Percentiles rank a stretch among this genome's conserved stretches.
phyloP scores from a whole-genome alignment of 2,113 vertebrate species.

The Piprites chloris region DNA sequence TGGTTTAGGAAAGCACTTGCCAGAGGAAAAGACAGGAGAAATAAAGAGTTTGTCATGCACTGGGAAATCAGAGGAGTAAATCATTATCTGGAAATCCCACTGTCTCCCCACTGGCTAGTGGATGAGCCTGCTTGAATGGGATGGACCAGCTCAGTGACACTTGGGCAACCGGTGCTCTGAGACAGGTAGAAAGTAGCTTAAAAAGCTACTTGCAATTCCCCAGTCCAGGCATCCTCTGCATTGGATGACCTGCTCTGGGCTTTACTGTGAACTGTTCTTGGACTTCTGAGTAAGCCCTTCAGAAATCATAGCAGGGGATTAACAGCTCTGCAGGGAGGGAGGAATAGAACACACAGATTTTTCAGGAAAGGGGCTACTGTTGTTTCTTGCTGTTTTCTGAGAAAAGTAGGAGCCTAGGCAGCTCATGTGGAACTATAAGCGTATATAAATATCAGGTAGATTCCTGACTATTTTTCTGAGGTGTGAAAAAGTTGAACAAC shows the following conservation, averaged over 20 bases:
- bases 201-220: not conserved
- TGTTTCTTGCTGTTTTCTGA: not conserved
- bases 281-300: not conserved
- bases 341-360: not conserved
- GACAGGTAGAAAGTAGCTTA: not conserved
- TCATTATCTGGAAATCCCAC: not conserved
- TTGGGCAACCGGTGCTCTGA: not conserved
- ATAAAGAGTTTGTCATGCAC: not conserved
- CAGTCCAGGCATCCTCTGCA: not conserved
- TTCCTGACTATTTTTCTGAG: not conserved
- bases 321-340: not conserved
- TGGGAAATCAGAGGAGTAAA: not conserved
- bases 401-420: not conserved
- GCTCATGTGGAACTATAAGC: fast-evolving
- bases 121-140: not conserved
- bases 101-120: not conserved
- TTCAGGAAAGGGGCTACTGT: not conserved
- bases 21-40: not conserved
- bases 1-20: not conserved
- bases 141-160: not conserved
- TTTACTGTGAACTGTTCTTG: not conserved
- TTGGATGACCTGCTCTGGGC: not conserved
- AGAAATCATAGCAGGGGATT: not conserved
- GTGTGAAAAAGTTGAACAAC: not conserved
- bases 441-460: not conserved